Evolutionary conservation across 1,140 invertebrate species (phyloP).

Genomic region (Diabrotica undecimpunctata): DNA sequence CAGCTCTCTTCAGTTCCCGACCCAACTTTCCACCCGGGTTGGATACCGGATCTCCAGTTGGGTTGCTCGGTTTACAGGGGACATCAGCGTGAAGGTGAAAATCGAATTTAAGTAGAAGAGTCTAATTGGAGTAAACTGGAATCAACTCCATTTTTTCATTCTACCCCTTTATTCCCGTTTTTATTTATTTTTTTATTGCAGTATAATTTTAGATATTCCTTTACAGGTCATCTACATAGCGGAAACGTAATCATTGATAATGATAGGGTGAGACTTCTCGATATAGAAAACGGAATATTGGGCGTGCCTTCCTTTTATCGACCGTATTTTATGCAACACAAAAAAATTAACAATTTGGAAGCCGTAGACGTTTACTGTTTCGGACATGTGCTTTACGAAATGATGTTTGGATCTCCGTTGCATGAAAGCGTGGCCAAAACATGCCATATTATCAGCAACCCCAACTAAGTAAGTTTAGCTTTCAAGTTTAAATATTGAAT

Average conservation of each 20-base stretch:
- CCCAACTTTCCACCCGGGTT: too few relatives aligned
- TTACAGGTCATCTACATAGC: constrained; percentile 76
- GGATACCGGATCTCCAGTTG: too few relatives aligned
- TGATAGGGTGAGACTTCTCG: constrained; percentile 68
- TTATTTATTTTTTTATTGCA: too few relatives aligned
- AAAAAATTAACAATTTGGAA: constrained; percentile 72
- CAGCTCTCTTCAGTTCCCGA: too few relatives aligned
- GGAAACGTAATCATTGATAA: constrained; percentile 80
- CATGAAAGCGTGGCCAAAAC: constrained; percentile 67
- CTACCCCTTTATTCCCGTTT: too few relatives aligned
- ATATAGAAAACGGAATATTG: constrained; percentile 79
- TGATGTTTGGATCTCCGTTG: constrained; percentile 75
- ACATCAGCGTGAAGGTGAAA: too few relatives aligned
- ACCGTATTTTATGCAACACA: constrained; percentile 73
- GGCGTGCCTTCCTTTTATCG: constrained; percentile 78
- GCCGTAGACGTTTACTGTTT: constrained; percentile 83
- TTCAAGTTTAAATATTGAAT: background rate
- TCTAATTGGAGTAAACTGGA: too few relatives aligned
- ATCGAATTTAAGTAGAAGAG: too few relatives aligned
- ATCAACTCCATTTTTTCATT: too few relatives aligned
- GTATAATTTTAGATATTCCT: too few relatives aligned
- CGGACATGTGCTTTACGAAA: constrained; percentile 83
- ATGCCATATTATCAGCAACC: constrained; percentile 65
- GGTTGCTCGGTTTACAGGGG: too few relatives aligned
- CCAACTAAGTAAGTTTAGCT: background rate